Conservation (phyloP, 2,113 vertebrate genomes). For the Ondatra zibethicus region DNA sequence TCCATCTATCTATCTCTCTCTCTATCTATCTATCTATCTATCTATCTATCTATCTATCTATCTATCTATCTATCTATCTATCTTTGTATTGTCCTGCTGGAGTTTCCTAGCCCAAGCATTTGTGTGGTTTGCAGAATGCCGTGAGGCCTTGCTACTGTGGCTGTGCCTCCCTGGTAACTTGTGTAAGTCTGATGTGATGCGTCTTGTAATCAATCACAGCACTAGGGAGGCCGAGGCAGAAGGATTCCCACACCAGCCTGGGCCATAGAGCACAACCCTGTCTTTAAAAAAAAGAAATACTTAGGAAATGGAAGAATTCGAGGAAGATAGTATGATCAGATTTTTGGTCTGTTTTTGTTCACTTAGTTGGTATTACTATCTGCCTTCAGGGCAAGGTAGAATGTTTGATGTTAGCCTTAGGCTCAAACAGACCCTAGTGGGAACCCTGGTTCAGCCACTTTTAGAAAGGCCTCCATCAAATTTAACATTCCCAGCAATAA, state of each 20-base stretch:
- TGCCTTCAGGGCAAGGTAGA: not conserved
- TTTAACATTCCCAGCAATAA: not conserved
- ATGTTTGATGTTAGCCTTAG: not conserved
- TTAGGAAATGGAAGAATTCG: not conserved
- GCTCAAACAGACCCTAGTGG: too few species aligned
- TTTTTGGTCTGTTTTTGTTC: not conserved
- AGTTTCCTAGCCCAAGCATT: not conserved
- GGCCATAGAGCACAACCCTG: not conserved
- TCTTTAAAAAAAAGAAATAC: too few species aligned
- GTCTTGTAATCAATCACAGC: too few species aligned
- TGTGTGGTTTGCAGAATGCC: not conserved
- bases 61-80: too few species aligned
- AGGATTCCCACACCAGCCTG: not conserved
- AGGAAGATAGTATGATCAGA: not conserved
- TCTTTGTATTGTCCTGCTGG: too few species aligned
- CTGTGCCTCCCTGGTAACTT: not conserved
- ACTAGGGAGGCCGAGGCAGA: not conserved
- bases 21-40: too few species aligned
- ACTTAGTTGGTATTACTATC: not conserved
- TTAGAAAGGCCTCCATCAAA: not conserved
- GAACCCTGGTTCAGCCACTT: not conserved
- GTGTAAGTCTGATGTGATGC: not conserved
- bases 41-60: too few species aligned
- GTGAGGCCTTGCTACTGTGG: fast-evolving
- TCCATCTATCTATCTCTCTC: too few species aligned